These are phyloP conservation scores for Sphenopsis melanotis DNA, from an alignment of 2,797 vertebrate species.

Conservation along the genomic window DNA sequence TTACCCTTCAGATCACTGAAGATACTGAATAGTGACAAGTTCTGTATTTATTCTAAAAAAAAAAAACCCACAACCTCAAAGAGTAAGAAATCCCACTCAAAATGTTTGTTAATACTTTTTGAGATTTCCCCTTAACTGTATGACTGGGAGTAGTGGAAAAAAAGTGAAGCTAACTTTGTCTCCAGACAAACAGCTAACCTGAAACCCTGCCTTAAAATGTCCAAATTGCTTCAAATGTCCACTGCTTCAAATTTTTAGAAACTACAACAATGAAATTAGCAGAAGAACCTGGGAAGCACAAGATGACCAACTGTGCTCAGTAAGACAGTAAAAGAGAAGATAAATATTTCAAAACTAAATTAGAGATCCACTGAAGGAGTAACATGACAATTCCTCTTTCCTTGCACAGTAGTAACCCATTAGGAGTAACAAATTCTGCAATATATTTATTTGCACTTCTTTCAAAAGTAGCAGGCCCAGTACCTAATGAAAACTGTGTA, in stretches of 20 bases:
- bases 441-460: background rate
- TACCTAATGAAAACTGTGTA: background rate
- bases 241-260: background rate
- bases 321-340: background rate
- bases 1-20: background rate
- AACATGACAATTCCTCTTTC: background rate
- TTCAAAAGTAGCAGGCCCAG: background rate
- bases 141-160: background rate
- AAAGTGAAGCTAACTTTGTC: background rate
- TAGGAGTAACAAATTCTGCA: background rate
- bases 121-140: background rate
- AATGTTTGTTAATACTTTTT: background rate
- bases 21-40: background rate
- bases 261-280: background rate
- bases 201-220: background rate
- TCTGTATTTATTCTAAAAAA: background rate
- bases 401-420: background rate
- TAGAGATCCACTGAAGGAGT: background rate
- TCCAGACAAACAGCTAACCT: background rate
- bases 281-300: background rate
- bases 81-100: background rate
- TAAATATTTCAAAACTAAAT: background rate
- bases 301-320: background rate
- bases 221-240: too few relatives aligned
- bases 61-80: background rate